A percentile compares a stretch with the other conserved stretches of the same genome.
phyloP scores from a whole-genome alignment of 2,797 vertebrate species.

The Diplodus puntazzo region DNA sequence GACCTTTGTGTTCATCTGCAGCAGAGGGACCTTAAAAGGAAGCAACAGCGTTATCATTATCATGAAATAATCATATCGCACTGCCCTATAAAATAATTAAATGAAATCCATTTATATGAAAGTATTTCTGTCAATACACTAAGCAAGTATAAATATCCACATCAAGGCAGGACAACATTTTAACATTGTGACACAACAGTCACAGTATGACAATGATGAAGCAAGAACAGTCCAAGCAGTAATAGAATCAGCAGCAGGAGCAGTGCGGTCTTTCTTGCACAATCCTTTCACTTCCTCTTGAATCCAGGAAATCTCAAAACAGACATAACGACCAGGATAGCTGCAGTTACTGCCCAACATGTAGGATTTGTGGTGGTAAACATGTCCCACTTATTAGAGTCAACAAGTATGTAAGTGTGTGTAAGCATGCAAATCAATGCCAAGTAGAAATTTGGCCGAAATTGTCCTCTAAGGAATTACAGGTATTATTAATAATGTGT shows the following conservation, averaged over 20 bases:
- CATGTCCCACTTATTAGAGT: too few species aligned
- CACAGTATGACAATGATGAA: not conserved
- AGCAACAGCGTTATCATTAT: not conserved
- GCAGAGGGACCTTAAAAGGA: slow-evolving; percentile 42
- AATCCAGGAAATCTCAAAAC: too few species aligned
- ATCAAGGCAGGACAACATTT: not conserved
- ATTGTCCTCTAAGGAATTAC: not conserved
- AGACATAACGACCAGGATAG: not conserved
- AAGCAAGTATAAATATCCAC: not conserved
- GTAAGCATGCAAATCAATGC: not conserved
- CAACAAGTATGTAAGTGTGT: not conserved
- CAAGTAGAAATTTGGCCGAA: not conserved
- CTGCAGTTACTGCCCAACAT: not conserved
- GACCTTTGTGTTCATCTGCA: slow-evolving; percentile 26
- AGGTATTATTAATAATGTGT: not conserved
- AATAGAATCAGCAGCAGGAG: too few species aligned
- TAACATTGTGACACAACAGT: not conserved
- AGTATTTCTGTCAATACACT: too few species aligned
- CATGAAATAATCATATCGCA: too few species aligned
- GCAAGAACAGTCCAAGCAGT: not conserved
- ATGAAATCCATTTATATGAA: too few species aligned
- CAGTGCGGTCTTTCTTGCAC: too few species aligned
- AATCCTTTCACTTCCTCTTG: too few species aligned
- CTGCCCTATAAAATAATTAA: too few species aligned
- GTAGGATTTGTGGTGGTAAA: not conserved